Base-by-base conservation (phyloP, 1,140 invertebrate genomes). In the Geopemphigus sp. region DNA sequence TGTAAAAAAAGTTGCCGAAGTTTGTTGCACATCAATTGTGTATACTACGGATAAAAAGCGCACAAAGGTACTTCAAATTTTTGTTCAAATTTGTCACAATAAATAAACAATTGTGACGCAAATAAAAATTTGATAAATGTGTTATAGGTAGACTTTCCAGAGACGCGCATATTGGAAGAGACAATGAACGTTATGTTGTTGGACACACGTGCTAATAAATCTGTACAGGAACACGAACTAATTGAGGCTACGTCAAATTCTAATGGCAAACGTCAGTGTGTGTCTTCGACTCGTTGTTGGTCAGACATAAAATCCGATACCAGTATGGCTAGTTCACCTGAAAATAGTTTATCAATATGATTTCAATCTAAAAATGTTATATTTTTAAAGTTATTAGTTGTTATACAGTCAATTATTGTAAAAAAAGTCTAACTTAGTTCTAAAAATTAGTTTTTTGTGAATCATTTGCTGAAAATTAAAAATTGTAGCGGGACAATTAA, bases 41-140 rank as follows among this genome's bases (percentile, higher is more conserved):
- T 99, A 99, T 88, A 95, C 97, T 8, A 98, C 97, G 70, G 97
- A 99, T 87, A 96, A 97, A 84, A 99, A 99, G 86, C 96, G 99
- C 84, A 99, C 97, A 19, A 99, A 99, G 91, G 92, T 93, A 39
- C 8, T 39, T 84, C 17, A 5, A 0, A 17, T 32, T 39, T 19
- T 12, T 29, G 19, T 63, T 63, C 10, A 29, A 6, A 32, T 63
- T 63, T n/a, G 3, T 2, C 32, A 39, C 32, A 63, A 3, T 24
- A 63, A 11, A 32, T 1, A 24, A 10, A 32, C 3, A 63, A 19
- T 8, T 8, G 8, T 4, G 32, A 3, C 8, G 32, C 32, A 39
- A n/a, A n/a, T n/a, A n/a, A n/a, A 26, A 61, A 63, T 1, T 47
- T 29, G 8, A 32, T n/a, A 15, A 26, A 24, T 5, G 24, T 45